Evolutionary conservation across 2,888 invertebrate species (phyloP), one percentile per base, ranked within the genome.

Genomic region (Andrena chrysosceles): DNA sequence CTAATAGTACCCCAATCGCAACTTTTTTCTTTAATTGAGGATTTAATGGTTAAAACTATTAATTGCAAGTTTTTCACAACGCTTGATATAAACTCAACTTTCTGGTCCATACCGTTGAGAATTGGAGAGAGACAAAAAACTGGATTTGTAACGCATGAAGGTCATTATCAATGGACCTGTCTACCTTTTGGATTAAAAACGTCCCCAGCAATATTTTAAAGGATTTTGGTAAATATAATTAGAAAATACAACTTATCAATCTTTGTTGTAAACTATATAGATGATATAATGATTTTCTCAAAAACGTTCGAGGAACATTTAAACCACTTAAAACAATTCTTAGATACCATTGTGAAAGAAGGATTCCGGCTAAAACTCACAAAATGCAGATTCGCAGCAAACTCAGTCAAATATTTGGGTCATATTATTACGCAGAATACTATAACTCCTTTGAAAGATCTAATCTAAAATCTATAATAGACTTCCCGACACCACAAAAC

Each of bases 181-280:
- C 54, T 75, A 48, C 80, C 75, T 13, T 68, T 68, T 10, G 68
- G 68, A 6, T 33, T 77, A 16, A 81, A 64, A n/a, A 81, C 81
- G 4, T 35, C 80, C n/a, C 72, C 81, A 29, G 81, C 81, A 16
- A 81, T 81, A 16, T 76, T 81, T 13, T 72, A 81, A 63, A 60
- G 76, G 62, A 81, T 81, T 26, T 29, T 81, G 42, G 29, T 52
- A 20, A 81, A 72, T 23, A 81, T 81, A 13, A 20, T 81, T 56
- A 81, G 76, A 68, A 71, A 81, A 23, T 10, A 63, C 10, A 13
- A 8, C 8, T 13, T 63, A 2, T 49, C 49, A n/a, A n/a, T 7
- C 16, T n/a, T 49, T 49, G 49, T n/a, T 6, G n/a, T 49, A 49
- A 49, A 49, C n/a, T 49, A 49, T 49, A 49, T 49, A n/a, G 49